Conservation (phyloP, 2,797 vertebrate species). For the Stomatorhinus walkeri region DNA sequence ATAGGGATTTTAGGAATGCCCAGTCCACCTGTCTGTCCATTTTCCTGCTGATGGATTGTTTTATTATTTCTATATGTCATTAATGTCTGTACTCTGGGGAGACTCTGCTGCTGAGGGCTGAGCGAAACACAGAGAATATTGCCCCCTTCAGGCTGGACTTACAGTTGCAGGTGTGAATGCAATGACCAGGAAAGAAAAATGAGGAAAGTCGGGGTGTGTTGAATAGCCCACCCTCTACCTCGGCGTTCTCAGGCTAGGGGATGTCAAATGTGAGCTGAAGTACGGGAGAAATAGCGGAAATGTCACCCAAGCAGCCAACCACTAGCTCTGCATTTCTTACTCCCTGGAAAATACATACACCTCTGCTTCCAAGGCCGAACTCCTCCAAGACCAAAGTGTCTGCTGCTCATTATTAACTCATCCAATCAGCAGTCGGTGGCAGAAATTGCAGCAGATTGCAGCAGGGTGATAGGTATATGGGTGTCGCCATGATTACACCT, state of each 20-base stretch:
- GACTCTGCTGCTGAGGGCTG: neutral
- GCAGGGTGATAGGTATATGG: neutral
- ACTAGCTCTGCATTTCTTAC: neutral
- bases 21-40: constrained; percentile 4
- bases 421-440: neutral
- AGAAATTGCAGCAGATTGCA: neutral
- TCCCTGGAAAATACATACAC: neutral
- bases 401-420: neutral
- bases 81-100: neutral
- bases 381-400: neutral
- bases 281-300: neutral
- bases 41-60: neutral
- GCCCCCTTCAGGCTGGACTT: constrained; percentile 27
- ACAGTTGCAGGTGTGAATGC: constrained; percentile 45
- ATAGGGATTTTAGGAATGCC: neutral
- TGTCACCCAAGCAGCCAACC: neutral
- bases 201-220: constrained; percentile 12
- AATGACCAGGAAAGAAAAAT: constrained; percentile 48
- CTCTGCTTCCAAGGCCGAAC: neutral
- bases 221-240: neutral
- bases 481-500: neutral
- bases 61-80: neutral
- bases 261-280: neutral
- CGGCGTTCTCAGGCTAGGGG: neutral
- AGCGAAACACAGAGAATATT: neutral